phyloP scores from a whole-genome alignment of 2,888 invertebrate genomes.

The Odontothrips loti region DNA sequence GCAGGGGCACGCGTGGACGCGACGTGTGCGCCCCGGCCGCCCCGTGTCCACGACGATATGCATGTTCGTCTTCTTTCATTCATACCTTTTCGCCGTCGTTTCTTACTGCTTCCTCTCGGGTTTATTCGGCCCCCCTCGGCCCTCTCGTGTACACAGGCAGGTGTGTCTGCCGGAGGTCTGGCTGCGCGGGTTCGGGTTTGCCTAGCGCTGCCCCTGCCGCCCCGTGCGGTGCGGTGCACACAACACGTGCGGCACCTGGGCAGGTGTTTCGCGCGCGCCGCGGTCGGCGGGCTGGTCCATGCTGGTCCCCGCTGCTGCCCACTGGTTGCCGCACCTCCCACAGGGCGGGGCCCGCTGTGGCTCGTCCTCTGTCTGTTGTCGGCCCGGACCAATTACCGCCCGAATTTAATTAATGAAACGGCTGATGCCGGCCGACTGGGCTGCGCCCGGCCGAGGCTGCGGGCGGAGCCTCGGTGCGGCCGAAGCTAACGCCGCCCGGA shows the following conservation, averaged over 20 bases:
- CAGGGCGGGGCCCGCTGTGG: too few species aligned
- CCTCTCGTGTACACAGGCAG: too few species aligned
- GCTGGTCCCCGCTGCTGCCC: too few species aligned
- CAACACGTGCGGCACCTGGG: too few species aligned
- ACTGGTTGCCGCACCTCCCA: not conserved
- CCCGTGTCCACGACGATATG: not conserved
- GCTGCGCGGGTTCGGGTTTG: not conserved
- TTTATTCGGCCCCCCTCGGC: too few species aligned
- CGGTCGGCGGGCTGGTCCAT: not conserved
- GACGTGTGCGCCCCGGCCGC: not conserved
- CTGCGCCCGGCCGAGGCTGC: too few species aligned
- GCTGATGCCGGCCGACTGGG: not conserved
- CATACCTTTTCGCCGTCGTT: not conserved
- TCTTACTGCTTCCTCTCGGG: too few species aligned
- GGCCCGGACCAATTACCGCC: conserved; percentile 5
- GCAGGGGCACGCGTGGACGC: not conserved
- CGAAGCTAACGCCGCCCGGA: not conserved
- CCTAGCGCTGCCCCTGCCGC: too few species aligned
- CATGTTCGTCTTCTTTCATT: not conserved
- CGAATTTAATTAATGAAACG: conserved; percentile 21
- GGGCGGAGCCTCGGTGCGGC: too few species aligned
- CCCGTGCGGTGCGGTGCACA: too few species aligned
- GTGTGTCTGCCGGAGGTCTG: too few species aligned
- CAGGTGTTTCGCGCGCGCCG: not conserved
- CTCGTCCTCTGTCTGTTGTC: too few species aligned